Evolutionary conservation across 1,140 invertebrate species (phyloP).

Genomic region (Nilaparvata lugens): DNA sequence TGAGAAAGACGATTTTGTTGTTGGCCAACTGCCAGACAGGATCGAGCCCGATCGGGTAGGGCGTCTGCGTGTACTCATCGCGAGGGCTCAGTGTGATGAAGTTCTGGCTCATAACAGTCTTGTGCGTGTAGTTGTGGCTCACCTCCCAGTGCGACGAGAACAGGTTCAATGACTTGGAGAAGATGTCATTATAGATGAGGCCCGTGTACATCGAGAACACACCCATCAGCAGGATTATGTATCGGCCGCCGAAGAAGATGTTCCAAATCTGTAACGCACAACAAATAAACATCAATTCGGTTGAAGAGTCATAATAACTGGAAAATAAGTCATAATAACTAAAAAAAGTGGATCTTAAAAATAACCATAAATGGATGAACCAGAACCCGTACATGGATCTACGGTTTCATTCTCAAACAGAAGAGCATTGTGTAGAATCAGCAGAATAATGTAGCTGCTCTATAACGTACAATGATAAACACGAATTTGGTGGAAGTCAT

Average conservation of each 20-base stretch:
- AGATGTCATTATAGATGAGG: slow-evolving; percentile 96
- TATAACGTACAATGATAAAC: no score
- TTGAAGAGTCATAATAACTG: no score
- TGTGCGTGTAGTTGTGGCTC: slow-evolving; percentile 44
- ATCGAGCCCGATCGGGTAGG: slow-evolving; percentile 87
- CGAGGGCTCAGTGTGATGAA: slow-evolving; percentile 53
- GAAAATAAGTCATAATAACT: no score
- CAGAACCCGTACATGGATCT: no score
- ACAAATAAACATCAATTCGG: neutral
- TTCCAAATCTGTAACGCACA: slow-evolving; percentile 71
- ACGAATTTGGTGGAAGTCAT: no score
- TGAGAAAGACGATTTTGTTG: slow-evolving; percentile 85
- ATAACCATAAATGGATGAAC: no score
- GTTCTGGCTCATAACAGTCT: slow-evolving; percentile 39
- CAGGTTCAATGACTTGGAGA: slow-evolving; percentile 93
- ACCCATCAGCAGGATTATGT: slow-evolving; percentile 98
- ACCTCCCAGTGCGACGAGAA: slow-evolving; percentile 87
- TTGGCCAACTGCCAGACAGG: slow-evolving; percentile 80
- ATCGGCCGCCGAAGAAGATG: slow-evolving; percentile 95
- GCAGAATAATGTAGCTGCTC: no score
- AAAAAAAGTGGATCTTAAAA: no score
- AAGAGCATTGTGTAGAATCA: no score
- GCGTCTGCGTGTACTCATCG: slow-evolving; percentile 45
- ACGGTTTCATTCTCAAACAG: no score
- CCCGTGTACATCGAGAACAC: slow-evolving; percentile 97